Conservation (phyloP, 1,140 invertebrate genomes). For the Macrobrachium rosenbergii region DNA sequence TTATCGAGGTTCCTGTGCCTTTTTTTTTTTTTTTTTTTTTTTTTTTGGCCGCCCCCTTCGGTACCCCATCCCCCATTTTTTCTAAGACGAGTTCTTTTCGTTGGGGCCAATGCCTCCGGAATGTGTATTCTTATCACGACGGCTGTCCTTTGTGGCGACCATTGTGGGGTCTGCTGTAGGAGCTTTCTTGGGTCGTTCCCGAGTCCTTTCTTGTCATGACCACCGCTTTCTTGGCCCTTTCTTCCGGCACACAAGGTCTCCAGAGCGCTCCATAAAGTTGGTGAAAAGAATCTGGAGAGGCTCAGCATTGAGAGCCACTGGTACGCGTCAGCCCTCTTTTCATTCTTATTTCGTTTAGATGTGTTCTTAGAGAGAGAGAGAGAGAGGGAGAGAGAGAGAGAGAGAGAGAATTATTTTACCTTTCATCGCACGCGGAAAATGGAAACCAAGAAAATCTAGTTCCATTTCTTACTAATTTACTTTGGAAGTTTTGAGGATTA, state of each 20-base stretch:
- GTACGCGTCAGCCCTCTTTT: constrained; percentile 50
- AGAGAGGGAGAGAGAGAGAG: no score
- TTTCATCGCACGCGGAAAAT: no score
- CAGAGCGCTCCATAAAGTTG: constrained; percentile 62
- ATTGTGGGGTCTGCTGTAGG: constrained; percentile 52
- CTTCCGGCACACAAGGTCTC: constrained; percentile 61
- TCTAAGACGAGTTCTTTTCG: no score
- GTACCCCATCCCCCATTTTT: no score
- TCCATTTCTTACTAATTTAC: no score
- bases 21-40: no score
- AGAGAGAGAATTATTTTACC: no score
- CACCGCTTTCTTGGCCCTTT: constrained; percentile 63
- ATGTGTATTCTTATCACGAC: constrained; percentile 58
- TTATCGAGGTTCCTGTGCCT: no score
- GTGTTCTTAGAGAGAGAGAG: not conserved
- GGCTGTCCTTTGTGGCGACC: constrained; percentile 52
- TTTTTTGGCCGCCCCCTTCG: no score
- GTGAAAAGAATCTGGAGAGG: constrained; percentile 49
- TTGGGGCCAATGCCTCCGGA: constrained; percentile 32
- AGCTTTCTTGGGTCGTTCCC: constrained; percentile 63
- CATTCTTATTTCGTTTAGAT: constrained; percentile 36
- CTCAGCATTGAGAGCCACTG: constrained; percentile 48
- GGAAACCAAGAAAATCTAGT: no score
- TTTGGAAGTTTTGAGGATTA: no score
- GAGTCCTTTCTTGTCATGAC: constrained; percentile 62